These are phyloP conservation scores for Percina caprodes DNA, from an alignment of 2,113 vertebrate genomes.

Conservation along the genomic window DNA sequence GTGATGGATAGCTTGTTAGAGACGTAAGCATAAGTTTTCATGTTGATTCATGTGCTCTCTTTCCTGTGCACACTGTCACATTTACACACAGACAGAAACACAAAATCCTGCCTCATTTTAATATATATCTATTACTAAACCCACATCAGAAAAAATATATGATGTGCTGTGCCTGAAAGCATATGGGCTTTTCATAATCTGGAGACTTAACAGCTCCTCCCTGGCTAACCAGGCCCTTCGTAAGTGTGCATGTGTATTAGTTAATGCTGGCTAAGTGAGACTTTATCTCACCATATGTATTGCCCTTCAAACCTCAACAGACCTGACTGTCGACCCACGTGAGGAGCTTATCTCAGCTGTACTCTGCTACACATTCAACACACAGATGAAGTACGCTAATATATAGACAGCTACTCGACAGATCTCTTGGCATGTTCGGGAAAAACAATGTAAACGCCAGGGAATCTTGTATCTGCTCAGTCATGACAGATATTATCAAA, in stretches of 20 bases:
- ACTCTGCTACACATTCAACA: slow-evolving; percentile 28
- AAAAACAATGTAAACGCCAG: slow-evolving; percentile 37
- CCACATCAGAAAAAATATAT: slow-evolving; percentile 37
- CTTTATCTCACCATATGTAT: slow-evolving; percentile 27
- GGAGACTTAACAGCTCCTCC: slow-evolving; percentile 13
- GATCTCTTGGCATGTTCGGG: slow-evolving; percentile 42
- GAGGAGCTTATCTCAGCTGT: slow-evolving; percentile 55
- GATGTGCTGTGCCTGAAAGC: slow-evolving; percentile 23
- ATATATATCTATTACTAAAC: slow-evolving; percentile 67
- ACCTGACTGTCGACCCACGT: slow-evolving; percentile 26
- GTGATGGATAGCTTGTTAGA: slow-evolving; percentile 51
- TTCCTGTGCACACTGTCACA: background rate
- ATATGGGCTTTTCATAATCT: slow-evolving; percentile 61
- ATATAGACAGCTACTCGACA: slow-evolving; percentile 48
- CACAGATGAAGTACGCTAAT: slow-evolving; percentile 24
- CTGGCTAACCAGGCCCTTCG: slow-evolving; percentile 13
- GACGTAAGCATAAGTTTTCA: slow-evolving; percentile 42
- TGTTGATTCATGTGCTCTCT: slow-evolving; percentile 52
- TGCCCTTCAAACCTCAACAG: slow-evolving; percentile 53
- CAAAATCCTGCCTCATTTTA: slow-evolving; percentile 23
- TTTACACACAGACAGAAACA: background rate
- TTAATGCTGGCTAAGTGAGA: slow-evolving; percentile 10
- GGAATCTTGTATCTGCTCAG: slow-evolving; percentile 50
- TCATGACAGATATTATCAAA: slow-evolving; percentile 55
- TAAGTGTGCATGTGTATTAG: slow-evolving; percentile 7